phyloP scores from a whole-genome alignment of 2,113 vertebrate genomes.

The Ancistrus triradiatus region DNA sequence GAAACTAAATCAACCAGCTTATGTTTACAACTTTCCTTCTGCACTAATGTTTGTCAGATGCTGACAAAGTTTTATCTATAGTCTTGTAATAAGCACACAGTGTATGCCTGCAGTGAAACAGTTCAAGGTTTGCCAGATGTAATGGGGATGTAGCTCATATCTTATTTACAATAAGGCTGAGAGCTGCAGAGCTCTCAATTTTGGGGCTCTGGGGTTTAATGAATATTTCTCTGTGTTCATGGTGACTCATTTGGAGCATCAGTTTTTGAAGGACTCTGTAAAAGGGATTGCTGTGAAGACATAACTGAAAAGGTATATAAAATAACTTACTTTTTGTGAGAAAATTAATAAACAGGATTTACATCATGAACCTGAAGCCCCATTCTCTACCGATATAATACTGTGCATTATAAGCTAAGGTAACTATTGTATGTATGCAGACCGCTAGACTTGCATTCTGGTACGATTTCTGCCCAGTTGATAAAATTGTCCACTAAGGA shows the following conservation, averaged over 20 bases:
- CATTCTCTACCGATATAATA: too few species aligned
- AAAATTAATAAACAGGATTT: background rate
- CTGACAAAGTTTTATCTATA: background rate
- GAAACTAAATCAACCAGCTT: too few species aligned
- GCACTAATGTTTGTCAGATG: background rate
- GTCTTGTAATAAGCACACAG: background rate
- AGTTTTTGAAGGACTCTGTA: background rate
- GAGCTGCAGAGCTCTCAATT: constrained; percentile 9
- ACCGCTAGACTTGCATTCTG: too few species aligned
- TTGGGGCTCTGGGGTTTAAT: constrained; percentile 8
- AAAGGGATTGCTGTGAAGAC: background rate
- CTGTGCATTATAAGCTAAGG: too few species aligned
- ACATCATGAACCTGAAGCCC: too few species aligned
- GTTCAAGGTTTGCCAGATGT: constrained; percentile 36
- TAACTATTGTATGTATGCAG: too few species aligned
- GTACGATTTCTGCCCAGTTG: too few species aligned
- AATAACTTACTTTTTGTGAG: too few species aligned
- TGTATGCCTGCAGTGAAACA: constrained; percentile 1
- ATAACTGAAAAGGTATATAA: constrained; percentile 6
- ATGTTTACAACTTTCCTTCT: too few species aligned
- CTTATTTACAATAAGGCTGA: constrained; percentile 37
- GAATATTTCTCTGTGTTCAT: constrained; percentile 38
- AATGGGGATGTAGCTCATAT: constrained; percentile 38
- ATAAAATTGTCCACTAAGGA: too few species aligned
- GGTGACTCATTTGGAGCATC: constrained; percentile 11